These are phyloP conservation scores for Euwallacea similis DNA, from an alignment of 1,140 invertebrate genomes.

Conservation along the genomic window DNA sequence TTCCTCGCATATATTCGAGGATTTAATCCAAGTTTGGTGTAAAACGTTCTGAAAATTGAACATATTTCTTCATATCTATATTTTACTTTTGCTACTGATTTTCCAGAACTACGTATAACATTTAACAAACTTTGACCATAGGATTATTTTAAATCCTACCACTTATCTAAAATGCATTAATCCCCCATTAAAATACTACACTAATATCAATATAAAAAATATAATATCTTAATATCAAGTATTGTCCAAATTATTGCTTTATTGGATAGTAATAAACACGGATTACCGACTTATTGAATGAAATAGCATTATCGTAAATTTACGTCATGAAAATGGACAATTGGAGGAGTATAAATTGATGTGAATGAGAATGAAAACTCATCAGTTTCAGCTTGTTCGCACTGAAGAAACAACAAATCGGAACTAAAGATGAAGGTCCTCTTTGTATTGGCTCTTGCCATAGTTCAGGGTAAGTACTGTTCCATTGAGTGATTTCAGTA, in stretches of 20 bases:
- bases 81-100: no score
- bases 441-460: slow-evolving; percentile 17
- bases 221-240: background rate
- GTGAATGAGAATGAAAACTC: background rate
- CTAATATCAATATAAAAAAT: background rate
- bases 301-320: background rate
- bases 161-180: no score
- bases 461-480: slow-evolving; percentile 14
- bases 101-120: no score
- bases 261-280: background rate
- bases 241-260: slow-evolving; percentile 2
- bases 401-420: background rate
- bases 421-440: slow-evolving; percentile 15
- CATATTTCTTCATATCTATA: no score
- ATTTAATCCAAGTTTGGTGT: no score
- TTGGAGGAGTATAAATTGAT: background rate
- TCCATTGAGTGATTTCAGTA: background rate
- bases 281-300: background rate
- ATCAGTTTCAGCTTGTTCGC: slow-evolving; percentile 11
- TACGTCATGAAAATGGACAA: background rate
- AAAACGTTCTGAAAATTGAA: no score
- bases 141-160: no score
- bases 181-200: no score
- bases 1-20: no score
- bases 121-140: no score